These are phyloP conservation scores for Scolopax mira DNA, from an alignment of 2,113 vertebrate species.

Conservation along the genomic window DNA sequence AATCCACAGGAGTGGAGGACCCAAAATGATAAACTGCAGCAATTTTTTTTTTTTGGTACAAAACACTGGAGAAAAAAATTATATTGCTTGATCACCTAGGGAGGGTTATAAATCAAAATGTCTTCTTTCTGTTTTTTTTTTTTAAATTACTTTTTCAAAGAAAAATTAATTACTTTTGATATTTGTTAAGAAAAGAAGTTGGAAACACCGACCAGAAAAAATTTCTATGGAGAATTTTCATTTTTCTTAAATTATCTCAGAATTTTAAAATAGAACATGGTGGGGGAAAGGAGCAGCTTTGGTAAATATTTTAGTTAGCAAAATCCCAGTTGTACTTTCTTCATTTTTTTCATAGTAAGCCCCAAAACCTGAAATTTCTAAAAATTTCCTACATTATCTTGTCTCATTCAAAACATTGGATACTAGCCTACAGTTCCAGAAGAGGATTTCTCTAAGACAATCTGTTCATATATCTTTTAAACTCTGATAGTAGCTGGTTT, in stretches of 20 bases:
- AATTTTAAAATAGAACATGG: not conserved
- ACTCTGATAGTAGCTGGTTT: not conserved
- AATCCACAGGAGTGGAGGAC: not conserved
- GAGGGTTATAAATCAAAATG: not conserved
- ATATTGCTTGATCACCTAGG: not conserved
- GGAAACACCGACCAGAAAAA: not conserved
- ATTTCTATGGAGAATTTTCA: not conserved
- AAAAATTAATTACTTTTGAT: not conserved
- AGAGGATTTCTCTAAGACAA: not conserved
- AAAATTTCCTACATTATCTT: not conserved
- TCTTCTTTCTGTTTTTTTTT: not conserved
- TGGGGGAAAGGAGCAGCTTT: not conserved
- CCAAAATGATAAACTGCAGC: not conserved
- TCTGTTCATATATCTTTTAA: not conserved
- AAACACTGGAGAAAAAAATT: not conserved
- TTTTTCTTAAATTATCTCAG: not conserved
- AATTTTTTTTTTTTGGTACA: not conserved
- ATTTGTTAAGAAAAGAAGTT: not conserved
- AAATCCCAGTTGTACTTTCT: not conserved
- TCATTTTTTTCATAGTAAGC: not conserved
- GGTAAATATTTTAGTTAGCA: not conserved
- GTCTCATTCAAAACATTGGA: not conserved
- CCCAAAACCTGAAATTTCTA: not conserved
- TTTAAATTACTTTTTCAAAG: not conserved
- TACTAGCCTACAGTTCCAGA: not conserved